Evolutionary conservation across 2,113 vertebrate genomes (phyloP), one percentile per base, ranked within the genome.

Genomic region (Condylura cristata): DNA sequence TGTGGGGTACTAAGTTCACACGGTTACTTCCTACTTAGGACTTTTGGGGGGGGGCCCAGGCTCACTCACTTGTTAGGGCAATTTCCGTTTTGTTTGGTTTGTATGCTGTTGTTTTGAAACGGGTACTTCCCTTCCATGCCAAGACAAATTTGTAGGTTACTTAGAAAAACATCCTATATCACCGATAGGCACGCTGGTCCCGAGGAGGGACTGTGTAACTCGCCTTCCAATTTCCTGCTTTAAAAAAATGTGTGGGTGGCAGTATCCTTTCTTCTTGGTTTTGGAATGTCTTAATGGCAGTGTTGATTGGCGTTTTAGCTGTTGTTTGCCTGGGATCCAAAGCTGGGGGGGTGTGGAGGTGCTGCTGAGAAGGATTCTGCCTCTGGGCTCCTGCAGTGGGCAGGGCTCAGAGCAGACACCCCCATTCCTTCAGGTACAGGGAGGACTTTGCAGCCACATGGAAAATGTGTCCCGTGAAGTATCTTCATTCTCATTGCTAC

Each of bases 201-300:
- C 0, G 2, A 5, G 92, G 48, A 82, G 91, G 87, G 90, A 51
- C 53, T 37, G 30, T 51, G 24, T 91, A 83, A 81, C 39, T 74
- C 6, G 65, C 2, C 74, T 96, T 81, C 6, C 39, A 0, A 0
- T 93, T 96, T 93, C 93, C 89, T 84, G 61, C 32, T 58, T 90
- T 95, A 81, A 94, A 89, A 90, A 96, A 95, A 74, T 12, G 89
- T 90, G 81, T 70, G 14, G 17, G 26, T 32, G 28, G 18, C 8
- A 22, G 5, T 79, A 84, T 86, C 90, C 92, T 60, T 91, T 87
- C 63, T 92, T 96, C 97, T 76, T 86, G 75, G 89, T 90, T 93
- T 26, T 91, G 80, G 89, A 95, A 71, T 81, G 86, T 90, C 80
- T 95, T 66, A 60, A 28, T 68, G 89, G 83, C 93, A 80, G 87